A percentile compares a stretch with the other conserved stretches of the same genome.
Conservation (phyloP, 92 coral and sea anemone species). For the Micromussa lordhowensis region DNA sequence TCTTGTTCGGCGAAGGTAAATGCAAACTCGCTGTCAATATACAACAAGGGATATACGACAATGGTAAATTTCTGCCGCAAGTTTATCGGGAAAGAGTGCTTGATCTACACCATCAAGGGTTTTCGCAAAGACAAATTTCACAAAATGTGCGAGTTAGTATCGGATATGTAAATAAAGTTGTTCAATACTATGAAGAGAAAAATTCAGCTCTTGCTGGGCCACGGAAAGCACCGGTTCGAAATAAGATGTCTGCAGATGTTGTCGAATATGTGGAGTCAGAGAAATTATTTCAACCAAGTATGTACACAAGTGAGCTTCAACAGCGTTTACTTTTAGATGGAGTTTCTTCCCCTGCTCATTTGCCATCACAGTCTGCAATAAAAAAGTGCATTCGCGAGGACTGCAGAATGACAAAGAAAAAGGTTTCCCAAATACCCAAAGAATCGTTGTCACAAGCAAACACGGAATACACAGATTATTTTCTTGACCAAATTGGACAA, state of each 20-base stretch:
- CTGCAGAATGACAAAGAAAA: conserved; percentile 46
- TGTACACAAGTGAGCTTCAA: conserved; percentile 31
- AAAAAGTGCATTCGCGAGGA: conserved; percentile 56
- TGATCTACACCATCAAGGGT: conserved; percentile 58
- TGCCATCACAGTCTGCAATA: conserved; percentile 49
- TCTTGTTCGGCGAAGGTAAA: no score
- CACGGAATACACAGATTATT: background rate
- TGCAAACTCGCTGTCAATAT: no score
- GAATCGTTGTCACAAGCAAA: conserved; percentile 26
- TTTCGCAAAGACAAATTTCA: no score
- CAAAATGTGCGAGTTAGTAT: conserved; percentile 25
- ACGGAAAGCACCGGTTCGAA: conserved; percentile 5
- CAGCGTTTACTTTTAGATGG: conserved; percentile 52
- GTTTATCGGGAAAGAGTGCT: conserved; percentile 54
- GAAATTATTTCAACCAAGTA: conserved; percentile 48
- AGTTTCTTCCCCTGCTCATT: conserved; percentile 32
- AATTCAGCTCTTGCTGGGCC: conserved; percentile 19
- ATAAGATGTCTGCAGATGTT: conserved; percentile 16
- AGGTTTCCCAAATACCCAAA: conserved; percentile 30
- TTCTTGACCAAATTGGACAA: conserved; percentile 13
- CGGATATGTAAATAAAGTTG: conserved; percentile 52
- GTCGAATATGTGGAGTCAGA: conserved; percentile 62
- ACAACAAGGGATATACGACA: no score
- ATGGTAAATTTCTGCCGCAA: conserved; percentile 34
- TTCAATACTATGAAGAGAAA: conserved; percentile 33